Evolutionary conservation across 2,797 vertebrate genomes (phyloP).

Genomic region (Pseudochirops cupreus): DNA sequence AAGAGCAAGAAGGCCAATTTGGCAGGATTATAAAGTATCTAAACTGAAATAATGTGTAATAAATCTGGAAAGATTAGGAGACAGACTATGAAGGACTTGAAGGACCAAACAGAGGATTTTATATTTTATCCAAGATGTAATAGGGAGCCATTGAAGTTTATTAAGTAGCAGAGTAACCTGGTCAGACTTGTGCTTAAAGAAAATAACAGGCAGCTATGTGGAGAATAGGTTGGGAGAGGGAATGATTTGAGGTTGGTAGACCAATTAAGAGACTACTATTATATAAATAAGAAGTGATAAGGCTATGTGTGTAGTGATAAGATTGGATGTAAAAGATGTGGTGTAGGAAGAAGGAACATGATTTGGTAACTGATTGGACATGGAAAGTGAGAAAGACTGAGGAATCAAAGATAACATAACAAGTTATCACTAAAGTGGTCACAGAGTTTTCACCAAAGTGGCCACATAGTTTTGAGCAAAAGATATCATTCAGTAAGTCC

Average conservation of each 20-base stretch:
- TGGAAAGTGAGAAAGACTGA: not conserved
- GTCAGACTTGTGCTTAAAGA: not conserved
- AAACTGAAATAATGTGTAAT: not conserved
- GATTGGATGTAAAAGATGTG: not conserved
- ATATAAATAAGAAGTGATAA: not conserved
- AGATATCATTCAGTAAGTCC: too few relatives aligned
- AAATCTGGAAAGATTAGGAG: not conserved
- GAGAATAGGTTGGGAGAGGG: not conserved
- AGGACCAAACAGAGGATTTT: not conserved
- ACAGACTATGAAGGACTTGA: not conserved
- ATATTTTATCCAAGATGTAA: not conserved
- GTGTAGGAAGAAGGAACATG: not conserved
- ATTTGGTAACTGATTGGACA: not conserved
- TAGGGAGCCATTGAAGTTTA: not conserved
- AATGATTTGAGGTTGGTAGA: not conserved
- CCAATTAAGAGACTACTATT: not conserved
- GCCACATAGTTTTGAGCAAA: too few relatives aligned
- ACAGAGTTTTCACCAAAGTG: too few relatives aligned
- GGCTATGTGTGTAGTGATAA: not conserved
- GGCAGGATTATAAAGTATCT: not conserved
- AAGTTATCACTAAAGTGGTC: too few relatives aligned
- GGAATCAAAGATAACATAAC: not conserved
- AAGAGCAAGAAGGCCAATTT: not conserved
- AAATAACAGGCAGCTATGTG: not conserved
- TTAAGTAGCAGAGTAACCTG: not conserved